Percentiles rank a stretch among this genome's conserved stretches.
Evolutionary conservation across 2,113 vertebrate species (phyloP).

Genomic region (Leptodactylus fuscus): DNA sequence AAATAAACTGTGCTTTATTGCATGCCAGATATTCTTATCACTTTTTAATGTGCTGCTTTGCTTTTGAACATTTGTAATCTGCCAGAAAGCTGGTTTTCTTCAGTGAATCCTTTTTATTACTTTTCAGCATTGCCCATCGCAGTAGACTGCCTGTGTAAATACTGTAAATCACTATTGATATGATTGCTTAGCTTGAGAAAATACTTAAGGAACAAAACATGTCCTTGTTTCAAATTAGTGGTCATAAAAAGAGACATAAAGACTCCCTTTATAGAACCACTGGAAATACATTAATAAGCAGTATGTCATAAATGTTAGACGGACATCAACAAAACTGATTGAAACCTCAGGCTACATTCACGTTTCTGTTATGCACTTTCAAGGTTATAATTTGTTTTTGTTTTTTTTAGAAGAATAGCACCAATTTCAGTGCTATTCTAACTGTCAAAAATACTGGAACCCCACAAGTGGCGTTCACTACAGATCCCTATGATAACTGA

Average conservation of each 20-base stretch:
- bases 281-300: background rate
- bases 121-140: conserved; percentile 40
- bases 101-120: conserved; percentile 26
- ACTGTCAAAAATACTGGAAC: too few relatives aligned
- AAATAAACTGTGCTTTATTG: conserved; percentile 39
- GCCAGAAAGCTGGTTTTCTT: conserved; percentile 48
- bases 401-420: background rate
- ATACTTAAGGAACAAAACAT: conserved; percentile 30
- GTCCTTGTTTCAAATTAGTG: background rate
- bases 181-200: conserved; percentile 30
- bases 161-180: conserved; percentile 39
- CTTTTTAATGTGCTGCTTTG: conserved; percentile 11
- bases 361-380: background rate
- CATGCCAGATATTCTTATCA: conserved; percentile 51
- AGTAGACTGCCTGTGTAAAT: conserved; percentile 46
- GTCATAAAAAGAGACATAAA: conserved; percentile 10
- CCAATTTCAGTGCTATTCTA: background rate
- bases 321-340: background rate
- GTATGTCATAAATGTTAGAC: background rate
- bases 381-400: background rate
- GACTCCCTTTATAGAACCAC: background rate
- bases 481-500: too few relatives aligned
- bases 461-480: too few relatives aligned
- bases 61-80: conserved; percentile 41
- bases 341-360: background rate